A percentile compares a stretch with the other conserved stretches of the same genome.
Conservation (phyloP, 2,888 invertebrate species). For the Meghimatium bilineatum region DNA sequence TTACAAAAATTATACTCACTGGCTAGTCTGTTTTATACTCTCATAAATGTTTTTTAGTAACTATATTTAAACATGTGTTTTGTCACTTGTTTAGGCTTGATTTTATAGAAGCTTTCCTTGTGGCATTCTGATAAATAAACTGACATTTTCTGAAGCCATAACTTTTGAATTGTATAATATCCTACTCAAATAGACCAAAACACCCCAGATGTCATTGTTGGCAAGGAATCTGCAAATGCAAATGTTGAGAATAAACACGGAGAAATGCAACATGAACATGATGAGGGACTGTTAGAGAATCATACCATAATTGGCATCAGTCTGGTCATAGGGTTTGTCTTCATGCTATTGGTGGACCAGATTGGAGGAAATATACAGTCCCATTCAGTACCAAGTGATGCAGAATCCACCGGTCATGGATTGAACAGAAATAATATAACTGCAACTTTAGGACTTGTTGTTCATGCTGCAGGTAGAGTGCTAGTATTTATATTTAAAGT, state of each 20-base stretch:
- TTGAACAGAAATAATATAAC: constrained; percentile 82
- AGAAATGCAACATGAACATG: background rate
- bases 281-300: constrained; percentile 79
- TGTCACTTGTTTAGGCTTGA: no score
- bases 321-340: constrained; percentile 95
- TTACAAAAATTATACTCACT: no score
- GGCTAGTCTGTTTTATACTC: no score
- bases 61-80: no score
- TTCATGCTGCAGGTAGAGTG: constrained; percentile 92
- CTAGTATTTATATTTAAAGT: background rate
- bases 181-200: background rate
- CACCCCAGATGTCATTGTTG: background rate
- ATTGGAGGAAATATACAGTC: constrained; percentile 76
- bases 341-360: constrained; percentile 98
- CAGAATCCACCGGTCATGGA: constrained; percentile 71
- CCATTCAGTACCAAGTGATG: constrained; percentile 68
- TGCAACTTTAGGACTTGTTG: constrained; percentile 96
- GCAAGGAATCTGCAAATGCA: constrained; percentile 12
- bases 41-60: no score
- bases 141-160: no score
- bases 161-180: background rate
- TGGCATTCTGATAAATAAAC: no score
- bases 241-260: background rate
- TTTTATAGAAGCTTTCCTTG: no score
- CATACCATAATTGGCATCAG: constrained; percentile 93